Evolutionary conservation across 1,140 invertebrate species (phyloP), one percentile per base, ranked within the genome.

Genomic region (Drosophila subpulchrella): DNA sequence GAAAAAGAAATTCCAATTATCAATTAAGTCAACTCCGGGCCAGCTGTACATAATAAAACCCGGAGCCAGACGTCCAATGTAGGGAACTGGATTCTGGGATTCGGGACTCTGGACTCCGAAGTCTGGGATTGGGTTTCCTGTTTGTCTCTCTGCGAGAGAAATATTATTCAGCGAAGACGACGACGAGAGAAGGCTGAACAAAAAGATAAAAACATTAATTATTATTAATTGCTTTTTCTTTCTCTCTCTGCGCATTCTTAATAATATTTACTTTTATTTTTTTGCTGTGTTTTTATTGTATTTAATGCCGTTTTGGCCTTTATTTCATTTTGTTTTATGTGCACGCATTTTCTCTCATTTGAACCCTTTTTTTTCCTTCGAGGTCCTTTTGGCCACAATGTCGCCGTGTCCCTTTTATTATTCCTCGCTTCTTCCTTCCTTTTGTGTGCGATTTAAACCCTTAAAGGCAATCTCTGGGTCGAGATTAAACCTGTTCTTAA

Each of bases 161-260:
- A 46, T 55, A 67, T 50, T 67, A 77, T 71, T 57, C 71, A 55
- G 36, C 30, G 55, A 67, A 44, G 20, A 20, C 20, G 20, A 20
- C 39, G 36, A 46, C 13, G 15, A 51, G 50, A 39, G 56, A 58
- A 57, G 51, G 63, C 59, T 42, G 70, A 73, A 89, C 67, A 89
- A 83, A 86, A 79, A 88, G 80, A 88, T 89, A 88, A 88, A 88
- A 88, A 88, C 79, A 88, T 88, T 89, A 88, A 88, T 88, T 89
- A 88, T 88, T 88, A 88, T 88, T 88, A 88, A 88, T 88, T 88
- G 83, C 83, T 88, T 50, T 76, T 66, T 75, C 30, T 72, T 67
- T 76, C 47, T 47, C 50, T 51, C 60, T 42, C 56, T 27, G 50
- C 55, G 61, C 63, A 66, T 46, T 76, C 65, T 77, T 63, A 53